phyloP scores from a whole-genome alignment of 2,113 vertebrate genomes.

The Peromyscus polionotus region DNA sequence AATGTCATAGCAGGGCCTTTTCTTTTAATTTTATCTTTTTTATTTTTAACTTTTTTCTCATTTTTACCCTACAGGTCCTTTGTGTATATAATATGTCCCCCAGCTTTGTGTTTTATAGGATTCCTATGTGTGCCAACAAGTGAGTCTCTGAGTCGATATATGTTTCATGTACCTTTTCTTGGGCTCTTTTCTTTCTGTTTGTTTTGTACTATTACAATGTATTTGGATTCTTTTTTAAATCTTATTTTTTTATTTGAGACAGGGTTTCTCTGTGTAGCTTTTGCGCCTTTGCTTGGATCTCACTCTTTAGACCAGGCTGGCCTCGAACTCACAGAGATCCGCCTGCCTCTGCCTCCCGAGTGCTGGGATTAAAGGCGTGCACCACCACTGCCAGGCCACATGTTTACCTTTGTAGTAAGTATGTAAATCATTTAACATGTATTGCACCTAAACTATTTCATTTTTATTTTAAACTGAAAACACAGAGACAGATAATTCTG shows the following conservation, averaged over 20 bases:
- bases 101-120: background rate
- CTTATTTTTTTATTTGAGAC: too few species aligned
- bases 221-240: background rate
- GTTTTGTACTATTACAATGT: background rate
- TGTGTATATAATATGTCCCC: background rate
- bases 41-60: background rate
- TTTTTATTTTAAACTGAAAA: background rate
- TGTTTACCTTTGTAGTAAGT: background rate
- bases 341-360: too few species aligned
- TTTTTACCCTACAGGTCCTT: background rate
- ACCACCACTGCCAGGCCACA: background rate
- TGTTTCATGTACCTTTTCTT: background rate
- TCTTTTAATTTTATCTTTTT: background rate
- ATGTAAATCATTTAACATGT: background rate
- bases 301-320: too few species aligned
- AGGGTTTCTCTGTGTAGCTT: too few species aligned
- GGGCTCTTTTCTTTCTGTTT: background rate
- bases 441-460: background rate
- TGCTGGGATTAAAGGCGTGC: too few species aligned
- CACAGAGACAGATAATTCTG: background rate
- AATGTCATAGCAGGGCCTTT: background rate
- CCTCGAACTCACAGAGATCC: too few species aligned
- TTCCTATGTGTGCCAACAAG: background rate
- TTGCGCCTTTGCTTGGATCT: too few species aligned
- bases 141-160: background rate